Evolutionary conservation across 2,888 invertebrate genomes (phyloP), one percentile per base, ranked within the genome.

Genomic region (Seira sanloemensis): DNA sequence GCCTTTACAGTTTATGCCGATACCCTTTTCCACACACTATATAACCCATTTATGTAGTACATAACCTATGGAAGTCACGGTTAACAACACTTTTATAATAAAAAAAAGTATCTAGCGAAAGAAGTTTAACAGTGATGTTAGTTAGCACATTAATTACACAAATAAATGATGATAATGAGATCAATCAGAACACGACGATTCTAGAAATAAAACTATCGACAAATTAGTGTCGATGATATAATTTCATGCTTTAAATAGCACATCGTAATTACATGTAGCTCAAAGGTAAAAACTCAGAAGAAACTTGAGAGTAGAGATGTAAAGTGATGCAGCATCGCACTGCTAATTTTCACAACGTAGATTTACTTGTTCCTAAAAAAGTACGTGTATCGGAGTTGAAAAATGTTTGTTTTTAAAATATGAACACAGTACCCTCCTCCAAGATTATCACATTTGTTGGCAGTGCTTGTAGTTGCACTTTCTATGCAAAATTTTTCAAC

Each of bases 401-500:
- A 58, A 58, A 58, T 58, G n/a, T 18, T 58, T 24, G 26, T 72
- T 79, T 72, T 58, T 75, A 81, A 81, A 81, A 81, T 81, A 81
- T 81, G 81, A 81, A 81, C 81, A 81, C 81, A 81, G 75, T 81
- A 81, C 76, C 81, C 81, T 81, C 81, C 81, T 81, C 37, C 12
- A 4, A 37, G 69, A 67, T 74, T 81, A 81, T 81, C 81, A 81
- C 81, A 81, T 81, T 75, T 71, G 71, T 81, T 81, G 81, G 81
- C 81, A 81, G 81, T 81, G 81, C 81, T 71, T 71, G 18, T 26
- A 54, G 79, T 79, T 73, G 79, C 79, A 79, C 79, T 26, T 78
- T 78, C 77, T 69, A 46, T 79, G 67, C 66, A 72, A 65, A 58
- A 58, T 58, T 4, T 58, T 58, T 18, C n/a, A n/a, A n/a, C 5